Base-by-base conservation (phyloP, 2,888 invertebrate genomes). In the Perizoma affinitatum region DNA sequence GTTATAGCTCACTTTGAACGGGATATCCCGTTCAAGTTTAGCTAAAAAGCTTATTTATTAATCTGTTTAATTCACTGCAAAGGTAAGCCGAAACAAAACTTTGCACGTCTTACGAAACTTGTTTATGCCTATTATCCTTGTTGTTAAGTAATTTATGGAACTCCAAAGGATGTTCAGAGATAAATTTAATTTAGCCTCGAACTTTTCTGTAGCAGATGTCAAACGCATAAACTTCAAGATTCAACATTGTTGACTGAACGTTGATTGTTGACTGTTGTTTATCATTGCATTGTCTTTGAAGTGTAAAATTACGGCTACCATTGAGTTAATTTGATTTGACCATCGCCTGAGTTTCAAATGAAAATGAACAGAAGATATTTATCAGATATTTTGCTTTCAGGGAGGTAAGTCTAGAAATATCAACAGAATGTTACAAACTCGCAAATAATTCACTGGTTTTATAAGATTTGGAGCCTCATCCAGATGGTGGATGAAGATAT, bases 201-300 rank as follows among this genome's bases (percentile, higher is more conserved):
- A 74, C 69, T 74, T 76, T 73, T 72, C 70, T 75, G 72, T 61
- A 56, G 66, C 70, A 73, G 73, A 69, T 70, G 70, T 74, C 75
- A 71, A 75, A 71, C 61, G 70, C 69, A 70, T 73, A 69, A 67
- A 71, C 65, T 64, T 59, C 51, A 65, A 69, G 61, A 57, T 61
- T 60, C 62, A 66, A 74, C 68, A 62, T 70, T 74, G 68, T 69
- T 61, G 50, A 59, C 51, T 36, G n/a, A n/a, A n/a, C n/a, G n/a
- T n/a, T n/a, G n/a, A n/a, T n/a, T n/a, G n/a, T n/a, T n/a, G 9
- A 6, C 35, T n/a, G 42, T 53, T 34, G 34, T 43, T 43, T 11
- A 10, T 40, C 10, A 41, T n/a, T 41, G 47, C 43, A 52, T 47
- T 58, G 58, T 47, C 38, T 58, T 58, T 53, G 52, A 48, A 48